phyloP scores from a whole-genome alignment of 2,113 vertebrate genomes.

The Agelaius phoeniceus region DNA sequence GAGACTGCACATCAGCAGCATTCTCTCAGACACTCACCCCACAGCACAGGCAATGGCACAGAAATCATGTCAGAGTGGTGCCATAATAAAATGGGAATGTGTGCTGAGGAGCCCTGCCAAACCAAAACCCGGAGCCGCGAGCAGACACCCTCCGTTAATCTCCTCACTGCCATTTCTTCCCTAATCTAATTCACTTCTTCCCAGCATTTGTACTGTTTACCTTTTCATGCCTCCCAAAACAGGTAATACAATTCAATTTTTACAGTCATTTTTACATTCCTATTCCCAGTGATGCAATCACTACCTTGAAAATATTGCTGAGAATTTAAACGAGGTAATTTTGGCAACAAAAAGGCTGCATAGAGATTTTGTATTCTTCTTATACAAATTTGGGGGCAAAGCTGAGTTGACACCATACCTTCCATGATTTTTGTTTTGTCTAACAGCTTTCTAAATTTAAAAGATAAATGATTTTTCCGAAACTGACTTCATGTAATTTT shows the following conservation, averaged over 20 bases:
- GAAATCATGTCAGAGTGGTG: neutral
- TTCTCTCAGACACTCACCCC: neutral
- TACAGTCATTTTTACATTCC: neutral
- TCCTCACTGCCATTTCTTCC: neutral
- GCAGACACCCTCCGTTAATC: neutral
- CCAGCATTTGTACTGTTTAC: neutral
- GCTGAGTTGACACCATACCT: neutral
- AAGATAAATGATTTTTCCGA: neutral
- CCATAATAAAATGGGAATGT: neutral
- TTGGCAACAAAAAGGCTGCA: neutral
- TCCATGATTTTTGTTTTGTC: neutral
- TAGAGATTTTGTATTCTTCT: neutral
- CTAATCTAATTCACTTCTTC: neutral
- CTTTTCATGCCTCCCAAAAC: neutral
- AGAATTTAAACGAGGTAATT: neutral
- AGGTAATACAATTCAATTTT: slow-evolving; percentile 37
- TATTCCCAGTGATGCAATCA: neutral
- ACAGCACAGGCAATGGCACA: neutral
- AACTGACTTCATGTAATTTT: neutral
- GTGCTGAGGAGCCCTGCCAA: neutral
- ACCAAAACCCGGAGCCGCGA: neutral
- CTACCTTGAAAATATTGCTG: neutral
- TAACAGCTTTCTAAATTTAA: neutral
- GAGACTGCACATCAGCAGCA: neutral
- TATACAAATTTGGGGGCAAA: neutral